Conservation (phyloP, 2,888 invertebrate species). For the Ormyrus pomaceus region DNA sequence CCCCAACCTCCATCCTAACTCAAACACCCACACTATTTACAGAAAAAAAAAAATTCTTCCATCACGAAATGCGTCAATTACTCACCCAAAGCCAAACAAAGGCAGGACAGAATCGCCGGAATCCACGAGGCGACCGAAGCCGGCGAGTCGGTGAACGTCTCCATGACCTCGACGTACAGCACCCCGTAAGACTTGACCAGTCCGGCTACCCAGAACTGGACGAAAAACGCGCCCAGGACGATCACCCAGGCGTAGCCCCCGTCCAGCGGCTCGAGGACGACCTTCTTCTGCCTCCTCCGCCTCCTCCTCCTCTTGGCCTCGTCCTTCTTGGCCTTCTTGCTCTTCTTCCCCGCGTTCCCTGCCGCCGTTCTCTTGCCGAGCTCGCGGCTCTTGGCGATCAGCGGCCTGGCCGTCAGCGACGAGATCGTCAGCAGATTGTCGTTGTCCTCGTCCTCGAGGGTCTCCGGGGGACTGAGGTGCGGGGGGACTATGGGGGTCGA, state of each 20-base stretch:
- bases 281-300: constrained; percentile 58
- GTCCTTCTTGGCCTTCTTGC: constrained; percentile 57
- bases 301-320: constrained; percentile 54
- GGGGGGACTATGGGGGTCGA: constrained; percentile 74
- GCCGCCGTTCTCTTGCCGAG: constrained; percentile 60
- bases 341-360: constrained; percentile 54
- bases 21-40: neutral
- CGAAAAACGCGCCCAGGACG: constrained; percentile 86
- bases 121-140: constrained; percentile 88
- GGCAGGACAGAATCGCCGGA: constrained; percentile 85
- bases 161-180: constrained; percentile 87
- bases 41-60: neutral
- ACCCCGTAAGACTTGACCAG: constrained; percentile 89
- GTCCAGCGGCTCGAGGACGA: constrained; percentile 78
- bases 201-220: constrained; percentile 89
- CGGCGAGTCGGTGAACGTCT: constrained; percentile 85
- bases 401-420: constrained; percentile 83
- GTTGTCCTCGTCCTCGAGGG: constrained; percentile 81
- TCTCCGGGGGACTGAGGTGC: constrained; percentile 74
- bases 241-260: constrained; percentile 89
- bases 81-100: constrained; percentile 85
- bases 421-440: constrained; percentile 85
- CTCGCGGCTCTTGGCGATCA: constrained; percentile 83
- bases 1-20: neutral
- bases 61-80: constrained; percentile 27